Evolutionary conservation across 2,888 invertebrate genomes (phyloP).

Genomic region (Gnatocerus cornutus): DNA sequence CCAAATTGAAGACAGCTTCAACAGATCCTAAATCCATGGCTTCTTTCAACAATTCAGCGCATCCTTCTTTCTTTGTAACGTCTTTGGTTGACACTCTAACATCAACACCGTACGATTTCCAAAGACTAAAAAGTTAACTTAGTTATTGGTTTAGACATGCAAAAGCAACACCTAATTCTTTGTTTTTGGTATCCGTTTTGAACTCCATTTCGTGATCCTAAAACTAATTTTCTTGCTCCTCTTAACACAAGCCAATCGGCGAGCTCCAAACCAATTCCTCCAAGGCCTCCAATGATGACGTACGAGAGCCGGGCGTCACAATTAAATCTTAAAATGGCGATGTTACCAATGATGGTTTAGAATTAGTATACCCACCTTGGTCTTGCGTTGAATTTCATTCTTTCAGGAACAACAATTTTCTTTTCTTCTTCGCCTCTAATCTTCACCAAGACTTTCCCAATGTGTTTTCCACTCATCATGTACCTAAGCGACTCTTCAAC

Average conservation of each 20-base stretch:
- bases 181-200: constrained; percentile 50
- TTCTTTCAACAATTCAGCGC: constrained; percentile 78
- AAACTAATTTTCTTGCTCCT: constrained; percentile 84
- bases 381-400: constrained; percentile 7
- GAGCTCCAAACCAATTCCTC: constrained; percentile 93
- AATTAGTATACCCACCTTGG: constrained; percentile 46
- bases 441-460: constrained; percentile 80
- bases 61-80: constrained; percentile 80
- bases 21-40: constrained; percentile 79
- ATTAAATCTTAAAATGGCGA: constrained; percentile 33
- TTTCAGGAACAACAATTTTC: constrained; percentile 13
- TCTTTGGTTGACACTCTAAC: constrained; percentile 81
- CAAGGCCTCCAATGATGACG: constrained; percentile 86
- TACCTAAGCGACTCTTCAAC: constrained; percentile 82
- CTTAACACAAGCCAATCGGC: constrained; percentile 89
- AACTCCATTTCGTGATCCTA: constrained; percentile 76
- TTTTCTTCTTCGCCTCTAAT: constrained; percentile 62
- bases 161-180: constrained; percentile 56
- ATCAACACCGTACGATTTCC: constrained; percentile 80
- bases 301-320: constrained; percentile 66
- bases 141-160: constrained; percentile 9
- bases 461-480: constrained; percentile 82
- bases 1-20: constrained; percentile 90
- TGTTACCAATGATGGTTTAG: too few species aligned
- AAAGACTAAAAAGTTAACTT: constrained; percentile 66